phyloP scores from a whole-genome alignment of 2,113 vertebrate species.

The Parus major region DNA sequence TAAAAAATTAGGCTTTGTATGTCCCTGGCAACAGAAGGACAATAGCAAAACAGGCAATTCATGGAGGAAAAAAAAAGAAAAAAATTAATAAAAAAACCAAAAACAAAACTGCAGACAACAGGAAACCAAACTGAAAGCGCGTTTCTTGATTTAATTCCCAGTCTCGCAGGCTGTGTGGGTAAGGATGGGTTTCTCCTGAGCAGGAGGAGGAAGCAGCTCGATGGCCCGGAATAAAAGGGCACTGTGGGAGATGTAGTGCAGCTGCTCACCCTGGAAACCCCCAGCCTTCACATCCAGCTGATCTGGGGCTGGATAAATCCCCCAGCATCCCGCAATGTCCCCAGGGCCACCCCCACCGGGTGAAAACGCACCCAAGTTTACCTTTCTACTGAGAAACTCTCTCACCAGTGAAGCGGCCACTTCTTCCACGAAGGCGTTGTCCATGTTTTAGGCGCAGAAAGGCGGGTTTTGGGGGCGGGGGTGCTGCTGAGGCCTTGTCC shows the following conservation, averaged over 20 bases:
- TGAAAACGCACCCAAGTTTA: constrained; percentile 22
- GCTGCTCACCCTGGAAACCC: background rate
- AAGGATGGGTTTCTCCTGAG: accelerated
- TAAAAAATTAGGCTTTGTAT: no score
- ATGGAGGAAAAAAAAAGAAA: accelerated
- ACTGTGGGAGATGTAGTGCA: constrained; percentile 70
- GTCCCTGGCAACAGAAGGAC: background rate
- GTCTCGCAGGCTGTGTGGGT: background rate
- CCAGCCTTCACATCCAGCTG: accelerated
- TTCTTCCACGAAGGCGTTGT: constrained; percentile 79
- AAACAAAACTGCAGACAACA: background rate
- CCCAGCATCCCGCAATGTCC: background rate
- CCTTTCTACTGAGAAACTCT: constrained; percentile 93
- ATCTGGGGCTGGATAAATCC: background rate
- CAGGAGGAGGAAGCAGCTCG: background rate
- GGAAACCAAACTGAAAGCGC: background rate
- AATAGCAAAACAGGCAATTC: background rate
- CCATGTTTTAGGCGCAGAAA: constrained; percentile 60
- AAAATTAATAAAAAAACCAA: no score
- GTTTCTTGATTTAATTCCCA: background rate
- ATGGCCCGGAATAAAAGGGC: background rate
- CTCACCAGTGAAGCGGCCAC: constrained; percentile 89
- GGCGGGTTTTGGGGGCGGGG: accelerated
- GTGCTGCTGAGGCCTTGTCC: background rate
- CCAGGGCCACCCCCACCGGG: background rate